Percentiles rank a stretch among this genome's conserved stretches.
phyloP scores from a whole-genome alignment of 2,113 vertebrate species.

The Paralichthys olivaceus region DNA sequence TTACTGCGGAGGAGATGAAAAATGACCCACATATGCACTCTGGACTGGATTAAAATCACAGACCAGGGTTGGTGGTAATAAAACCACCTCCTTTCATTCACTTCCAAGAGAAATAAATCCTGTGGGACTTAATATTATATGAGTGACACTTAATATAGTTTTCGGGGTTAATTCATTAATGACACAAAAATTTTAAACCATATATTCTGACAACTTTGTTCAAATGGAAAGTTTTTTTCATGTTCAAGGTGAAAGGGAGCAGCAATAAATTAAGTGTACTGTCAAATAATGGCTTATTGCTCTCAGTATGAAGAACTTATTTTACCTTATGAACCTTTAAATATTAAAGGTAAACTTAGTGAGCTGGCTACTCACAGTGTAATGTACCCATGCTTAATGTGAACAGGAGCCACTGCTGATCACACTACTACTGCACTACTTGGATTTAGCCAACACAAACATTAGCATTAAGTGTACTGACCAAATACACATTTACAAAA shows the following conservation, averaged over 20 bases:
- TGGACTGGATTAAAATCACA: not conserved
- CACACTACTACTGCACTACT: too few relatives aligned
- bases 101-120: not conserved
- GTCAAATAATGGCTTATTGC: not conserved
- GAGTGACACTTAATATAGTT: constrained; percentile 2
- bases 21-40: not conserved
- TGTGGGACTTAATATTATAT: not conserved
- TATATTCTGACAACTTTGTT: not conserved
- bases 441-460: too few relatives aligned
- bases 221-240: not conserved
- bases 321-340: not conserved
- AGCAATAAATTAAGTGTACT: not conserved
- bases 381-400: too few relatives aligned
- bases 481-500: too few relatives aligned
- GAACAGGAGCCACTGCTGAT: too few relatives aligned
- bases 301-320: not conserved
- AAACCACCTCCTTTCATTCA: not conserved
- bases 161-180: not conserved
- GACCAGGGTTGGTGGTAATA: not conserved
- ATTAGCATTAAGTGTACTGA: too few relatives aligned
- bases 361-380: too few relatives aligned
- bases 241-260: not conserved
- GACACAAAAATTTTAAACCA: not conserved
- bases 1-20: not conserved
- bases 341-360: not conserved